phyloP scores from a whole-genome alignment of 2,888 invertebrate species.

The Cremastobaeus sp. region DNA sequence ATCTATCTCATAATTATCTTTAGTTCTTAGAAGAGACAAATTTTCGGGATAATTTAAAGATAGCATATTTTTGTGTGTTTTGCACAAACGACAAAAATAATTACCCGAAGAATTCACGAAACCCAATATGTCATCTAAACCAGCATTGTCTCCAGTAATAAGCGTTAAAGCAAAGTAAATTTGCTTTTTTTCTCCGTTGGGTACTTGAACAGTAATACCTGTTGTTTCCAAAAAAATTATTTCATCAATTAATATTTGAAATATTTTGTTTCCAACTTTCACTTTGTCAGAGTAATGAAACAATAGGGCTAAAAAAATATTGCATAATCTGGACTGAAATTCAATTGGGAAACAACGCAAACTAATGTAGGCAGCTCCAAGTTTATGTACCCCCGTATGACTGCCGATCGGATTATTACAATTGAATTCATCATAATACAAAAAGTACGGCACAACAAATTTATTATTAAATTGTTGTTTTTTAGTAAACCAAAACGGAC shows the following conservation, averaged over 20 bases:
- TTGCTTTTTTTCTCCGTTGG: constrained; percentile 11
- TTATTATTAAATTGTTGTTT: constrained; percentile 12
- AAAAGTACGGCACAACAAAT: constrained; percentile 17
- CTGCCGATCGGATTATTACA: constrained; percentile 6
- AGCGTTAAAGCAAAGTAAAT: constrained; percentile 49
- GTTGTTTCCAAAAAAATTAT: constrained; percentile 42
- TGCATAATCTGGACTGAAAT: constrained; percentile 19
- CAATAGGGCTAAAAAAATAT: constrained; percentile 18
- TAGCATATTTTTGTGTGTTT: constrained; percentile 15
- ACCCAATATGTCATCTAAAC: constrained; percentile 29
- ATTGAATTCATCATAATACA: constrained; percentile 19
- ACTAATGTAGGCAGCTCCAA: constrained; percentile 13
- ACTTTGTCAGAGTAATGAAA: constrained; percentile 19
- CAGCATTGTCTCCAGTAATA: constrained; percentile 35
- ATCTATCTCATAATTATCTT: constrained; percentile 30
- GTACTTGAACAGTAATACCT: constrained; percentile 37
- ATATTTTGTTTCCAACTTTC: constrained; percentile 5
- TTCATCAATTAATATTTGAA: constrained; percentile 31
- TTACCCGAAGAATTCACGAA: constrained; percentile 41
- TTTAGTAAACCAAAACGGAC: constrained; percentile 9
- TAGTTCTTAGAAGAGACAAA: constrained; percentile 6
- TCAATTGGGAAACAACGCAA: constrained; percentile 24
- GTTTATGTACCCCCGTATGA: constrained; percentile 16
- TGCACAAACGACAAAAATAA: constrained; percentile 45
- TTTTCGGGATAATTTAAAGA: constrained; percentile 10